These are phyloP conservation scores for Falco punctatus DNA, from an alignment of 2,113 vertebrate species.

Conservation along the genomic window DNA sequence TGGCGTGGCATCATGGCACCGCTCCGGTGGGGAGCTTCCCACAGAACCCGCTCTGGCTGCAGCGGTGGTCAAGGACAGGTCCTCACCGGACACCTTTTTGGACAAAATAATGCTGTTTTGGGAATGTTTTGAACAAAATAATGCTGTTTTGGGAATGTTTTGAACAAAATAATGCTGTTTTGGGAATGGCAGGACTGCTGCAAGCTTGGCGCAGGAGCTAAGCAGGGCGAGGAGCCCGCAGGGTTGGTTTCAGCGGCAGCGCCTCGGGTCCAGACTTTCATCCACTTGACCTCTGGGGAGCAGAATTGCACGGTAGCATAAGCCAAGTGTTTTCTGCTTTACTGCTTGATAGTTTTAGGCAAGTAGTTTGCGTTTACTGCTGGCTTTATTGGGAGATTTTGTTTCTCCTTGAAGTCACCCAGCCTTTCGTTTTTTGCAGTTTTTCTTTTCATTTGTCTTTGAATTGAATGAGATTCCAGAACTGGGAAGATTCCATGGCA, in stretches of 20 bases:
- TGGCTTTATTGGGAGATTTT: not conserved
- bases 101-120: accelerated
- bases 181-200: not conserved
- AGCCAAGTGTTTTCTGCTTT: not conserved
- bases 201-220: not conserved
- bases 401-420: constrained; percentile 30
- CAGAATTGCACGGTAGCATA: accelerated
- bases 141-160: accelerated
- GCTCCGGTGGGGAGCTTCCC: accelerated
- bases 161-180: accelerated
- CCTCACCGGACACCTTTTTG: accelerated
- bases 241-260: not conserved
- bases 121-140: accelerated
- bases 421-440: accelerated
- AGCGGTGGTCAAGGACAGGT: accelerated
- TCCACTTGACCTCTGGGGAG: accelerated
- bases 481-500: not conserved
- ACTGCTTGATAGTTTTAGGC: not conserved
- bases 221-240: not conserved
- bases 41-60: accelerated
- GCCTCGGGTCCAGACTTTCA: not conserved
- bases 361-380: not conserved
- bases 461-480: not conserved
- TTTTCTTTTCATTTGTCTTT: not conserved
- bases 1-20: accelerated